Conservation (phyloP, 2,113 vertebrate species). For the Silurus asotus region DNA sequence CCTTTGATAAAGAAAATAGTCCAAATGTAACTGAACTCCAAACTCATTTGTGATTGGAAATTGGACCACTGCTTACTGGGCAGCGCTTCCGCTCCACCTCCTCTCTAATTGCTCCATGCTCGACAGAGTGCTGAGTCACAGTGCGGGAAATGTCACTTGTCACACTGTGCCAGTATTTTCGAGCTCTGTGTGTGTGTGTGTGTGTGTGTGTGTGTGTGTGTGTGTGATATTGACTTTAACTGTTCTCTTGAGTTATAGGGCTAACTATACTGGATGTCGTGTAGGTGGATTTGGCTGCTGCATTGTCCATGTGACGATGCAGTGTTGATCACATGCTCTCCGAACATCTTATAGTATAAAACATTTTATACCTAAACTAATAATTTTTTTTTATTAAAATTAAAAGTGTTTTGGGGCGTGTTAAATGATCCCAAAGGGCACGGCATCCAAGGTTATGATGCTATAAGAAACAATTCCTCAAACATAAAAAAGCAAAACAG, state of each 20-base stretch:
- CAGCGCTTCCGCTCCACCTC: conserved; percentile 7
- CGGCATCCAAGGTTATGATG: no score
- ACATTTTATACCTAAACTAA: background rate
- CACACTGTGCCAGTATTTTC: conserved; percentile 20
- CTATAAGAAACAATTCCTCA: background rate
- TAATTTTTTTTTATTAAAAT: background rate
- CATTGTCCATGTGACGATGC: background rate
- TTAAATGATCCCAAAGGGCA: no score
- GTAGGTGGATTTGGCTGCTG: background rate
- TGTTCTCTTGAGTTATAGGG: background rate
- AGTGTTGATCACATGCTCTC: background rate
- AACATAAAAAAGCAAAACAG: background rate
- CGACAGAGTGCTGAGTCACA: conserved; percentile 33
- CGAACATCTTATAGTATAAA: background rate
- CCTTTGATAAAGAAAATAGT: no score
- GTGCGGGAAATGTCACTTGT: conserved; percentile 22
- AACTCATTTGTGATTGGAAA: background rate
- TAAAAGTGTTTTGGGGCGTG: no score
- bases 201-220: conserved; percentile 6
- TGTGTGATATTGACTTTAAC: background rate
- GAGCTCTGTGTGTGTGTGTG: conserved; percentile 1
- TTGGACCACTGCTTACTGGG: background rate
- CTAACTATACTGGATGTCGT: background rate
- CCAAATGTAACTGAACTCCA: background rate
- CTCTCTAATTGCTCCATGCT: conserved; percentile 33